phyloP scores from a whole-genome alignment of 2,888 invertebrate genomes.

The Nephrotoma guestfalica region DNA sequence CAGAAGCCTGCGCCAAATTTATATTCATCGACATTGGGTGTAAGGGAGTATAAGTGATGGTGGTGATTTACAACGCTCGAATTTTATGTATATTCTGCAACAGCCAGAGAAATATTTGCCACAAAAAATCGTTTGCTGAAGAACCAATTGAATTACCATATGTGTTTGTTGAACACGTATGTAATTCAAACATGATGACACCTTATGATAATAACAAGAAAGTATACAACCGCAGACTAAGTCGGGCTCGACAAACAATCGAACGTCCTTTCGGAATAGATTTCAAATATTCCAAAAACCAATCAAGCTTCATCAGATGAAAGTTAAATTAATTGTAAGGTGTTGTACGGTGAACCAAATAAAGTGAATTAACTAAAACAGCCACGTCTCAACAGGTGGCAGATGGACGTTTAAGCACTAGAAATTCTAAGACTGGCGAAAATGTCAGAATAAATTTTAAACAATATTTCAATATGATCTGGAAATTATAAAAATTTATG shows the following conservation, averaged over 20 bases:
- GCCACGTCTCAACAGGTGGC: too few relatives aligned
- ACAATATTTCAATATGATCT: too few relatives aligned
- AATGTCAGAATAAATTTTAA: too few relatives aligned
- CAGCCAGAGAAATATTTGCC: background rate
- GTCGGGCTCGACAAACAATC: background rate
- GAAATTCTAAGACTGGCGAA: too few relatives aligned
- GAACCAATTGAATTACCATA: background rate
- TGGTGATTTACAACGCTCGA: background rate
- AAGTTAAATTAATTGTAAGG: background rate
- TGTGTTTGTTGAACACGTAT: background rate
- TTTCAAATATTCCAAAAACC: background rate
- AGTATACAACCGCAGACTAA: background rate
- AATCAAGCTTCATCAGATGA: background rate
- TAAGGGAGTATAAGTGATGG: background rate
- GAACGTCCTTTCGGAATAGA: background rate
- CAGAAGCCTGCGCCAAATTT: background rate
- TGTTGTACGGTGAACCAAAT: too few relatives aligned
- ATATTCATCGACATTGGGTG: background rate
- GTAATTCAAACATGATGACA: background rate
- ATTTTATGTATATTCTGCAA: background rate
- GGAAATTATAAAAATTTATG: too few relatives aligned
- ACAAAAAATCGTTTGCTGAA: background rate
- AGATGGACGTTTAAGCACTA: too few relatives aligned
- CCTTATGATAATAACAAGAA: background rate
- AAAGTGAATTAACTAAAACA: too few relatives aligned